Conservation (phyloP, 1,140 invertebrate genomes). For the Polypedilum vanderplanki region DNA sequence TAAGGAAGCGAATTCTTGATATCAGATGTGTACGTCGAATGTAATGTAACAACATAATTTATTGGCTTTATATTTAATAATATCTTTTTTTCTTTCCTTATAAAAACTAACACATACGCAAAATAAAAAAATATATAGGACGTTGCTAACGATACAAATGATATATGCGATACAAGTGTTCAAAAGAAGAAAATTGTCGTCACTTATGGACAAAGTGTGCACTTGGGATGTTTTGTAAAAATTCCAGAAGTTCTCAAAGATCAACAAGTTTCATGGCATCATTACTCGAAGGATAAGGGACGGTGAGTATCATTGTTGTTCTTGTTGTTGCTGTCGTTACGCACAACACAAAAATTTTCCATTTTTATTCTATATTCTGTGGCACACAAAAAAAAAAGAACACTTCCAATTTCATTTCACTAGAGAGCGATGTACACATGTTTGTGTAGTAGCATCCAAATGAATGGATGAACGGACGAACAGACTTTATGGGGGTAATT, state of each 20-base stretch:
- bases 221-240: conserved; percentile 63
- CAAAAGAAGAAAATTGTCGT: conserved; percentile 61
- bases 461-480: not conserved
- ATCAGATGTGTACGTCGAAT: conserved; percentile 29
- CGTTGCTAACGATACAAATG: conserved; percentile 61
- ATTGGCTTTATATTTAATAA: conserved; percentile 29
- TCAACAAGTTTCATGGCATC: conserved; percentile 60
- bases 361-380: not conserved
- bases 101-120: not conserved
- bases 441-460: no score
- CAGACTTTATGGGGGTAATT: conserved; percentile 21
- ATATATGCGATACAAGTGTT: conserved; percentile 62
- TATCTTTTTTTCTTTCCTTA: conserved; percentile 36
- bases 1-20: not conserved
- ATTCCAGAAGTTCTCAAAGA: conserved; percentile 58
- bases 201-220: conserved; percentile 69
- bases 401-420: not conserved
- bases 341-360: no score
- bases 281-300: conserved; percentile 62
- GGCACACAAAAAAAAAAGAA: not conserved
- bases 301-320: conserved; percentile 42
- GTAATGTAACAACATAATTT: conserved; percentile 26
- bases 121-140: conserved; percentile 56
- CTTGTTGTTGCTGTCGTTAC: no score
- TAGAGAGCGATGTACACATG: no score